Percentiles rank a stretch among this genome's conserved stretches.
Conservation (phyloP, 2,888 invertebrate species). For the Anaspis maculata region DNA sequence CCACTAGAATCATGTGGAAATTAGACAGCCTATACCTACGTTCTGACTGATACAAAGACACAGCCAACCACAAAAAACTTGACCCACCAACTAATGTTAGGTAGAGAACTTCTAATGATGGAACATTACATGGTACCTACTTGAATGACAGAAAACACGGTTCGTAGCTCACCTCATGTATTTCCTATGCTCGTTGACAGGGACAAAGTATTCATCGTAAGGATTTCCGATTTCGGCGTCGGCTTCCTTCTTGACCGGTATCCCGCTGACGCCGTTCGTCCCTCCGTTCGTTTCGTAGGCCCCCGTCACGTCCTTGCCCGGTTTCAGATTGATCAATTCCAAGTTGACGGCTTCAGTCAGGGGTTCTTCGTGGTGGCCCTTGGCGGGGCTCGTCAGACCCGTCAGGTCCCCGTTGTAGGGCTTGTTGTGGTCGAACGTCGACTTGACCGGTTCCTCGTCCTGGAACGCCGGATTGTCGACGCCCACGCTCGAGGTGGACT, state of each 20-base stretch:
- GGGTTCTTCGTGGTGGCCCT: slow-evolving; percentile 30
- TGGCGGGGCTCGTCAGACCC: slow-evolving; percentile 29
- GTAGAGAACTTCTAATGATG: too few species aligned
- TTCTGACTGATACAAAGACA: too few species aligned
- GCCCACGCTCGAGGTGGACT: slow-evolving; percentile 26
- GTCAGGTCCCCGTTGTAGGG: slow-evolving; percentile 36
- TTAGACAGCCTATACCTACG: too few species aligned
- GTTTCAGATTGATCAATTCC: slow-evolving; percentile 68
- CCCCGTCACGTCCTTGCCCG: slow-evolving; percentile 48
- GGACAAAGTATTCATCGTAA: slow-evolving; percentile 78
- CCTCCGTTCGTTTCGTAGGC: slow-evolving; percentile 33
- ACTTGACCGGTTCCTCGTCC: slow-evolving; percentile 38
- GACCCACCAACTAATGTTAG: too few species aligned
- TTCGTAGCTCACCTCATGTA: slow-evolving; percentile 64
- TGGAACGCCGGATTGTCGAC: slow-evolving; percentile 44
- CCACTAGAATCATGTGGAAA: too few species aligned
- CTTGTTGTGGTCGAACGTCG: slow-evolving; percentile 35
- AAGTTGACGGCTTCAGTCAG: slow-evolving; percentile 66
- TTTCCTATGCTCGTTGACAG: slow-evolving; percentile 77
- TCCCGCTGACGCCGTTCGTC: slow-evolving; percentile 38
- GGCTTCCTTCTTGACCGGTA: slow-evolving; percentile 56
- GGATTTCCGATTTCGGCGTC: slow-evolving; percentile 60
- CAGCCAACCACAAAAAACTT: too few species aligned
- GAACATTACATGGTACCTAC: too few species aligned
- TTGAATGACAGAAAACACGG: background rate